Evolutionary conservation across 1,140 invertebrate species (phyloP).

Genomic region (Trichonephila clavipes): DNA sequence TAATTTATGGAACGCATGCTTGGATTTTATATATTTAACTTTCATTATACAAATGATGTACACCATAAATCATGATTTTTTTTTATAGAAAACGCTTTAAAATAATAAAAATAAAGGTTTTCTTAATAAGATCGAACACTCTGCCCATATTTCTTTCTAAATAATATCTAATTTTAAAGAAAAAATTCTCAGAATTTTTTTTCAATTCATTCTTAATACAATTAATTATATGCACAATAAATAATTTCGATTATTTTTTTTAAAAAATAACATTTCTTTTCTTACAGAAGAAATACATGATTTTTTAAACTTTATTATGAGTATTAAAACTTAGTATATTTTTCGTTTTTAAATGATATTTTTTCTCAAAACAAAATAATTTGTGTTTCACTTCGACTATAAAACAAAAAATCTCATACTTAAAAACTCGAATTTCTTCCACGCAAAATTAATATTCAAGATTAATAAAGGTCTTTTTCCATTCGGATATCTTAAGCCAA

Average conservation of each 20-base stretch:
- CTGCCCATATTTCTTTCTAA: background rate
- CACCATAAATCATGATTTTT: too few species aligned
- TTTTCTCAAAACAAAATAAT: background rate
- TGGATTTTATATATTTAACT: too few species aligned
- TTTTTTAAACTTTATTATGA: background rate
- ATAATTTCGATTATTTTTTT: background rate
- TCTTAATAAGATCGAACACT: background rate
- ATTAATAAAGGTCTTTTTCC: background rate
- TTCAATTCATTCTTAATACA: background rate
- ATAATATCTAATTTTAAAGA: too few species aligned
- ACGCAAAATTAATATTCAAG: background rate
- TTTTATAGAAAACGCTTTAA: too few species aligned
- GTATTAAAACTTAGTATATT: background rate
- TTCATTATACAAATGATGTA: too few species aligned
- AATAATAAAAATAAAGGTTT: too few species aligned
- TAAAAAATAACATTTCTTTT: background rate
- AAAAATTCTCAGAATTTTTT: too few species aligned
- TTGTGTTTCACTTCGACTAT: background rate
- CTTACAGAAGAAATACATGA: too few species aligned
- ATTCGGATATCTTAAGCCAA: background rate
- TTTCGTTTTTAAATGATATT: background rate
- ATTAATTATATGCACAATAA: background rate
- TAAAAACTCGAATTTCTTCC: background rate
- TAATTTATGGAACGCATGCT: too few species aligned
- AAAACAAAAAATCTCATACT: background rate